Conservation (phyloP, 2,888 invertebrate genomes). For the Apodemia duryi region DNA sequence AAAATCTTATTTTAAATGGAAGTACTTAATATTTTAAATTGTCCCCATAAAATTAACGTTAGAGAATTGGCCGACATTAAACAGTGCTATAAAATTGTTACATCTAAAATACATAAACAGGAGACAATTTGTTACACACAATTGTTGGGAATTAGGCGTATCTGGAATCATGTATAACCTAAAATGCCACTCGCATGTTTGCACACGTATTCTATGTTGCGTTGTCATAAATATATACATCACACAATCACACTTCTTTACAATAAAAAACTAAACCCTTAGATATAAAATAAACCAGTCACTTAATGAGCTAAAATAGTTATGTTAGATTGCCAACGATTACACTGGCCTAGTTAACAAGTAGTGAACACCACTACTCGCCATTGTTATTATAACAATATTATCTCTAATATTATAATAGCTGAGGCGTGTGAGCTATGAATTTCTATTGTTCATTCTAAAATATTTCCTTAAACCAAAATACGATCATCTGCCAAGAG, state of each 20-base stretch:
- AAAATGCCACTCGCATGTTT: constrained; percentile 11
- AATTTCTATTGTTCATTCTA: constrained; percentile 56
- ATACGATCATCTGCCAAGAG: constrained; percentile 46
- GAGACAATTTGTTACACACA: constrained; percentile 12
- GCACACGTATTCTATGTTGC: constrained; percentile 17
- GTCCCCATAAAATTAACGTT: constrained; percentile 49
- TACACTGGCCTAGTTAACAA: constrained; percentile 68
- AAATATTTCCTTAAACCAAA: constrained; percentile 63
- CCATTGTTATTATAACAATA: constrained; percentile 42
- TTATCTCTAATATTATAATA: constrained; percentile 50
- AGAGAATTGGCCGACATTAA: constrained; percentile 70
- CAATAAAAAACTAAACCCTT: constrained; percentile 71
- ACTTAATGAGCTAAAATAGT: constrained; percentile 74
- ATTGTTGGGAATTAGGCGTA: constrained; percentile 11
- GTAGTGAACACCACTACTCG: constrained; percentile 36
- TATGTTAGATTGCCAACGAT: constrained; percentile 66
- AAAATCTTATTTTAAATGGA: constrained; percentile 75
- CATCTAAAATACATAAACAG: constrained; percentile 40
- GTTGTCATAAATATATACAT: constrained; percentile 64
- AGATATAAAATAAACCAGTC: constrained; percentile 75
- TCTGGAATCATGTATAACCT: constrained; percentile 10
- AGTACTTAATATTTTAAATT: constrained; percentile 70
- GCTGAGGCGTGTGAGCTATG: constrained; percentile 60
- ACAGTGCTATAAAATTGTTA: constrained; percentile 62
- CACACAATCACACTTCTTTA: constrained; percentile 74